These are phyloP conservation scores for Tryphoninae sp. DNA, from an alignment of 2,888 invertebrate genomes.

Conservation along the genomic window DNA sequence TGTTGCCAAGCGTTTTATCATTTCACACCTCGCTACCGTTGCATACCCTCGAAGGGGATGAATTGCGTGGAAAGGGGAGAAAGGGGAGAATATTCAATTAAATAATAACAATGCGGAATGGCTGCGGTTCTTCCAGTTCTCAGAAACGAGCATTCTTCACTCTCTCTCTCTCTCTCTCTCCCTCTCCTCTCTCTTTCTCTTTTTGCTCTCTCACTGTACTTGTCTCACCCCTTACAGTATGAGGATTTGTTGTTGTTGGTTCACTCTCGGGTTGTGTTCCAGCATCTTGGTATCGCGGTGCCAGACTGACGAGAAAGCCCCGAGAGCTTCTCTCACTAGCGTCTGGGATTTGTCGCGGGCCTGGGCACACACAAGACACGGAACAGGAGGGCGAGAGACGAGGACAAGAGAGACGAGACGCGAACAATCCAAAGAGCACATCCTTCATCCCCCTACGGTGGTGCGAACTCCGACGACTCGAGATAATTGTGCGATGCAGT, in stretches of 20 bases:
- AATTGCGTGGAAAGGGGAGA: neutral
- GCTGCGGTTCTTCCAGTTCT: neutral
- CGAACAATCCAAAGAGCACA: constrained; percentile 27
- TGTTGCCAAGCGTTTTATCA: neutral
- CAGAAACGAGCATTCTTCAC: constrained; percentile 2
- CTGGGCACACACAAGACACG: neutral
- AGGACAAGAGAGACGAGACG: constrained; percentile 28
- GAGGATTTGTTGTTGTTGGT: neutral
- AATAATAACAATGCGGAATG: constrained; percentile 6
- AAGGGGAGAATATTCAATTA: neutral
- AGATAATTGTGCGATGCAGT: constrained; percentile 60
- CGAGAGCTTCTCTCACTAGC: neutral
- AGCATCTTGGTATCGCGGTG: neutral
- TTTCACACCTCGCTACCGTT: constrained; percentile 6
- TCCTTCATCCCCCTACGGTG: neutral
- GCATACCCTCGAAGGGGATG: neutral
- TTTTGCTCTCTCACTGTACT: neutral
- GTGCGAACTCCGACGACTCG: constrained; percentile 41
- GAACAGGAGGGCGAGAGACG: constrained; percentile 1
- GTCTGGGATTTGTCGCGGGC: constrained; percentile 20
- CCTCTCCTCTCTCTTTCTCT: neutral
- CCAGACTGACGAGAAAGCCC: neutral
- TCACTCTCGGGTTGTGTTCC: neutral
- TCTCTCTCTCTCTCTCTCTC: constrained; percentile 8
- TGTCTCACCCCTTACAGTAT: neutral